Evolutionary conservation across 2,888 invertebrate genomes (phyloP), one percentile per base, ranked within the genome.

Genomic region (Orthosia gracilis): DNA sequence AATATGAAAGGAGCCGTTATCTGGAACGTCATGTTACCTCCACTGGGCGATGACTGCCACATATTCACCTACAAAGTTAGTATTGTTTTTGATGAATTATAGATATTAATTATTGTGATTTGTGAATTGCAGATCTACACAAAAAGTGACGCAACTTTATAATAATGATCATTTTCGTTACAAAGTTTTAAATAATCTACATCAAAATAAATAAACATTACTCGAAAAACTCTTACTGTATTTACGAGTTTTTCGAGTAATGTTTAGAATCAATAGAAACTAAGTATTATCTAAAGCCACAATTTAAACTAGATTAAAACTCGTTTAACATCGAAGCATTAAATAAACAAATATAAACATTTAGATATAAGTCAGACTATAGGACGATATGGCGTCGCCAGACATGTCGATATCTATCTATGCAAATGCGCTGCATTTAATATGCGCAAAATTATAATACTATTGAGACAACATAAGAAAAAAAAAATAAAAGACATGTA

Each of bases 31-130:
- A 89, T 94, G n/a, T 89, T 98, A 12, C 97, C 97, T 0, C 90
- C 97, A 0, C 91, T 97, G 26, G 92, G 92, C 55, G 90, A 94
- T 1, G 89, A 95, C 4, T 96, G 95, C 67, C 89, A 94, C 3
- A 95, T 97, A 57, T 96, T 96, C 81, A 97, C 97, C 0, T 98
- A 97, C 85, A 98, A 98, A 95, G 97, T 40, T 40, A 40, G 59
- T 40, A 40, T 40, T 40, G 40, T 40, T 40, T 31, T 40, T 40
- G 40, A 40, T 40, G 40, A 40, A 40, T 40, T 40, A 9, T 40
- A 40, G 40, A 40, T 40, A 40, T 40, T 9, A 40, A 40, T 9
- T 40, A 40, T 40, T 40, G 40, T 40, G 9, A 31, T 31, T 31
- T 31, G 31, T 31, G 31, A 7, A 40, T 40, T 9, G 40, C 40